Conservation (phyloP, 53 echinoderm and acorn worm genomes). For the Holothuria scabra region DNA sequence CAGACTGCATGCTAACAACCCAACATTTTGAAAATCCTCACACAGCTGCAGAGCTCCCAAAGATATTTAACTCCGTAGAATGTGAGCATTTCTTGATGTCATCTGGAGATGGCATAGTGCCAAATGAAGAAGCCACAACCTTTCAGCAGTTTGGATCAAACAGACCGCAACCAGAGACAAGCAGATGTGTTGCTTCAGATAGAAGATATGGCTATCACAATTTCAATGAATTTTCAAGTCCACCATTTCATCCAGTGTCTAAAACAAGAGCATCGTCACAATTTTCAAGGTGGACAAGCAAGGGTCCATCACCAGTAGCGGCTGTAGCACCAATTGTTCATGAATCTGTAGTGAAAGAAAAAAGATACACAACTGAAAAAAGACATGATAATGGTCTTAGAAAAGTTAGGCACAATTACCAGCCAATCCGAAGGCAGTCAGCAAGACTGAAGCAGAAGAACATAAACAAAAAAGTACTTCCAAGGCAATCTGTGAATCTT, state of each 20-base stretch:
- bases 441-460: slow-evolving; percentile 25
- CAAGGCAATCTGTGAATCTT: neutral
- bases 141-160: neutral
- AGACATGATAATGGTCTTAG: neutral
- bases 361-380: too few relatives aligned
- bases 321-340: slow-evolving; percentile 82
- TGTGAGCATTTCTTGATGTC: neutral
- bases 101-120: neutral
- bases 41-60: too few relatives aligned
- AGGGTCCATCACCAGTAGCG: slow-evolving; percentile 90
- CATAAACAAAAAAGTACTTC: neutral
- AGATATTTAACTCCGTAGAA: too few relatives aligned
- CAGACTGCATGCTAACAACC: too few relatives aligned
- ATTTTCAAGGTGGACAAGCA: slow-evolving; percentile 52
- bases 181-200: neutral
- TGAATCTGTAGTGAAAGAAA: slow-evolving; percentile 1
- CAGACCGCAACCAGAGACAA: too few relatives aligned
- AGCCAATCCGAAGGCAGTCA: slow-evolving; percentile 1
- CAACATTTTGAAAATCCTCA: too few relatives aligned
- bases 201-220: neutral
- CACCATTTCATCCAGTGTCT: neutral
- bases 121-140: neutral
- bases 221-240: neutral
- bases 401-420: neutral
- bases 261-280: neutral